Conservation (phyloP, 1,140 invertebrate genomes). For the Cyclargus thomasi region DNA sequence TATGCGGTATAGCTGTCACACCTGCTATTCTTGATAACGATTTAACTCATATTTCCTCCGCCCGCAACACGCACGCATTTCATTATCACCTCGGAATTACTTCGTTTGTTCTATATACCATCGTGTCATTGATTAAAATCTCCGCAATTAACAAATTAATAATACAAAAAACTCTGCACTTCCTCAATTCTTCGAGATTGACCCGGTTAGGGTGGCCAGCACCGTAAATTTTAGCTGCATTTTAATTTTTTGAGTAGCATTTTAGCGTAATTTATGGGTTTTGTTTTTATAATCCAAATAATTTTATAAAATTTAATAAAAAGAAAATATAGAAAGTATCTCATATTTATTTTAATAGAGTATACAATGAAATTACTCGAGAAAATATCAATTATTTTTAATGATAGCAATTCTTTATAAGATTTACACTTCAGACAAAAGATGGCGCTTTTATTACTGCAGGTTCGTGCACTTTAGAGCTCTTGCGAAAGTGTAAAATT, state of each 20-base stretch:
- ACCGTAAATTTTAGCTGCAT: conserved; percentile 31
- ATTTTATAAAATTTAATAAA: neutral
- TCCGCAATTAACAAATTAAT: conserved; percentile 7
- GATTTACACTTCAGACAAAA: neutral
- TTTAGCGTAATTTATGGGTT: neutral
- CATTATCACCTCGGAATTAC: conserved; percentile 42
- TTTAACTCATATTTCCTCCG: conserved; percentile 40
- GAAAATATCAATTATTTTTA: neutral
- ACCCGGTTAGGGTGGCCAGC: conserved; percentile 45
- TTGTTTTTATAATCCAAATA: neutral
- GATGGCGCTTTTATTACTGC: conserved; percentile 16
- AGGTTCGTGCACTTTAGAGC: too few species aligned
- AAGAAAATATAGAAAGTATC: neutral
- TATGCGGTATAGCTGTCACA: conserved; percentile 64
- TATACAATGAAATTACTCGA: neutral
- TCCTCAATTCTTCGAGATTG: conserved; percentile 54
- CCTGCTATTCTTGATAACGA: conserved; percentile 55
- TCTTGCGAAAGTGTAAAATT: too few species aligned
- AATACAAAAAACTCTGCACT: conserved; percentile 46
- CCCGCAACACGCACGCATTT: conserved; percentile 48
- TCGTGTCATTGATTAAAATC: conserved; percentile 53
- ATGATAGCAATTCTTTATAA: neutral
- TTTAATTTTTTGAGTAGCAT: conserved; percentile 9
- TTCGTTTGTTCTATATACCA: conserved; percentile 40
- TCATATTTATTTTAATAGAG: neutral